A percentile compares a stretch with the other conserved stretches of the same genome.
phyloP scores from a whole-genome alignment of 2,797 vertebrate genomes.

The Gouania willdenowi region DNA sequence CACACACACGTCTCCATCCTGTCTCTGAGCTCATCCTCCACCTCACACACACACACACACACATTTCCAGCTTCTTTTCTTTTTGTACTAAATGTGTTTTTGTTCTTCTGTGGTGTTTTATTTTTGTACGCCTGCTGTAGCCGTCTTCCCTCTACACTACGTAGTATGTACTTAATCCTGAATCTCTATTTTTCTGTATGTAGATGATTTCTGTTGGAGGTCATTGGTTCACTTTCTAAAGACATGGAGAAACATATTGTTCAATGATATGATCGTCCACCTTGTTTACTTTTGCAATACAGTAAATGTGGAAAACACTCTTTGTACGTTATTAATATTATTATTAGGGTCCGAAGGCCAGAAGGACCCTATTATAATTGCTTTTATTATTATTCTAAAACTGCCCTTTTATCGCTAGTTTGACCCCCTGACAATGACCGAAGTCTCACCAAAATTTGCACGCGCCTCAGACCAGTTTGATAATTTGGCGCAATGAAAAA shows the following conservation, averaged over 20 bases:
- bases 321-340: slow-evolving; percentile 55
- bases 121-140: slow-evolving; percentile 76
- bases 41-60: too few species aligned
- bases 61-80: too few species aligned
- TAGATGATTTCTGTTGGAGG: slow-evolving; percentile 59
- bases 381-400: too few species aligned
- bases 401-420: too few species aligned
- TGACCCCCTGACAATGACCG: too few species aligned
- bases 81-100: slow-evolving; percentile 88
- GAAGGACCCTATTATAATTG: too few species aligned
- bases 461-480: too few species aligned
- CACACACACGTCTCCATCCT: too few species aligned
- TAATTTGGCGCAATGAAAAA: too few species aligned
- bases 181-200: slow-evolving; percentile 67
- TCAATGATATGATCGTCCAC: slow-evolving; percentile 61
- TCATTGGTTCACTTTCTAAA: slow-evolving; percentile 59
- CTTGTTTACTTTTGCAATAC: slow-evolving; percentile 67
- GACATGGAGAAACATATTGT: slow-evolving; percentile 56
- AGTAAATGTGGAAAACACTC: slow-evolving; percentile 60
- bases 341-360: slow-evolving; percentile 38
- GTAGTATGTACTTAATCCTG: slow-evolving; percentile 59
- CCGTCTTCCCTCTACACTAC: slow-evolving; percentile 66
- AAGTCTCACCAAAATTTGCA: too few species aligned
- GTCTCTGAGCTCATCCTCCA: too few species aligned
- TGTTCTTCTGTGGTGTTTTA: slow-evolving; percentile 81